A percentile compares a stretch with the other conserved stretches of the same genome.
These are phyloP conservation scores for Perca flavescens DNA, from an alignment of 2,113 vertebrate genomes.

Conservation along the genomic window DNA sequence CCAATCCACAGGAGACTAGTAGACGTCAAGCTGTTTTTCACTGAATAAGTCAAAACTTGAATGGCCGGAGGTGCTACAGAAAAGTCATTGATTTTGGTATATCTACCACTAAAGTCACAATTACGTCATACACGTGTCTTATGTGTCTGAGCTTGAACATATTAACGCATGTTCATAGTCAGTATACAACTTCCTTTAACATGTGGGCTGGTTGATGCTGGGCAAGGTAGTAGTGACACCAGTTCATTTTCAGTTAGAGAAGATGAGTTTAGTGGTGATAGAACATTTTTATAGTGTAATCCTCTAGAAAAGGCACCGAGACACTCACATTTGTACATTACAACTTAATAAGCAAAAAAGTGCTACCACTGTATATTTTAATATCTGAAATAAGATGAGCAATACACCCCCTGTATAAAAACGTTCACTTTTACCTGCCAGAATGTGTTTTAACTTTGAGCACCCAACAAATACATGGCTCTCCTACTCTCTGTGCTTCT, in stretches of 20 bases:
- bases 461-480: slow-evolving; percentile 60
- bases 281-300: not conserved
- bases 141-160: not conserved
- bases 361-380: slow-evolving; percentile 23
- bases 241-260: not conserved
- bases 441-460: slow-evolving; percentile 55
- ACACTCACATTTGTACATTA: slow-evolving; percentile 22
- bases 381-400: slow-evolving; percentile 25
- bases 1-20: not conserved
- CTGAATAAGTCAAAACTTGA: not conserved
- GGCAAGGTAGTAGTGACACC: no score
- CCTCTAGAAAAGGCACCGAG: slow-evolving; percentile 1
- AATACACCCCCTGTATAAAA: slow-evolving; percentile 27
- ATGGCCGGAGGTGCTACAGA: no score
- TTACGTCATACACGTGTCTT: not conserved
- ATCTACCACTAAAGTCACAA: not conserved
- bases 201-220: not conserved
- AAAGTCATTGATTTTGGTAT: no score
- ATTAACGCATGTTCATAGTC: not conserved
- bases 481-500: slow-evolving; percentile 43
- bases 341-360: slow-evolving; percentile 30
- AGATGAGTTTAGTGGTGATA: not conserved
- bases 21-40: not conserved
- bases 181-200: not conserved
- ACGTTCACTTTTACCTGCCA: slow-evolving; percentile 26